Evolutionary conservation across 2,113 vertebrate genomes (phyloP).

Genomic region (Rafetus swinhoei): DNA sequence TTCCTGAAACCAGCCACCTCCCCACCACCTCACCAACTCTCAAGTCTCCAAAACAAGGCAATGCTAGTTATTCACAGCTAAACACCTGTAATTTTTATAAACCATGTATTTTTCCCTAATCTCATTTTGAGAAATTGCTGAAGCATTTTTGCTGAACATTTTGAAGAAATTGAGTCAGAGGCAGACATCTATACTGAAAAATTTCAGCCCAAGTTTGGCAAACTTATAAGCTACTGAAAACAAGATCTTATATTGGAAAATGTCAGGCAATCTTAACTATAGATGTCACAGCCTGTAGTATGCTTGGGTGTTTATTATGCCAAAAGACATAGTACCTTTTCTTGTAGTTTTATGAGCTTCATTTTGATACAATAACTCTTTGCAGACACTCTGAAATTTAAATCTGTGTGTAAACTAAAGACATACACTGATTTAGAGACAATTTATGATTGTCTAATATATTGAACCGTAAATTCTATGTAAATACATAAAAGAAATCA

Average conservation of each 20-base stretch:
- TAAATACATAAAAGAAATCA: not conserved
- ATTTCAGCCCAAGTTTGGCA: not conserved
- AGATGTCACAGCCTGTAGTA: not conserved
- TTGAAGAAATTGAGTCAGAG: not conserved
- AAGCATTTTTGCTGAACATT: not conserved
- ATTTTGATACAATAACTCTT: not conserved
- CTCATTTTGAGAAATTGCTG: not conserved
- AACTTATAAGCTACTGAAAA: not conserved
- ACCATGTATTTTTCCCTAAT: not conserved
- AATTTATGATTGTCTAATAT: not conserved
- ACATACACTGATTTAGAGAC: not conserved
- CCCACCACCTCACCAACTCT: not conserved
- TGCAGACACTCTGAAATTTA: not conserved
- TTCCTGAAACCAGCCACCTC: not conserved
- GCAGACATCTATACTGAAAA: not conserved
- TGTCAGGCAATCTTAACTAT: not conserved
- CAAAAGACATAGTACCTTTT: not conserved
- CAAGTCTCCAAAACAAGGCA: not conserved
- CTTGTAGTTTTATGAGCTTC: not conserved
- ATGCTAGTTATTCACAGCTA: not conserved
- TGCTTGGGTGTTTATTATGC: not conserved
- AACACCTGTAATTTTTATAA: not conserved
- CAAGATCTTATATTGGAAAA: not conserved
- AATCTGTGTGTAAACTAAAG: not conserved
- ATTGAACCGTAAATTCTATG: constrained; percentile 12